A percentile compares a stretch with the other conserved stretches of the same genome.
Evolutionary conservation across 2,888 invertebrate genomes (phyloP).

Genomic region (Cephus rjabovi): DNA sequence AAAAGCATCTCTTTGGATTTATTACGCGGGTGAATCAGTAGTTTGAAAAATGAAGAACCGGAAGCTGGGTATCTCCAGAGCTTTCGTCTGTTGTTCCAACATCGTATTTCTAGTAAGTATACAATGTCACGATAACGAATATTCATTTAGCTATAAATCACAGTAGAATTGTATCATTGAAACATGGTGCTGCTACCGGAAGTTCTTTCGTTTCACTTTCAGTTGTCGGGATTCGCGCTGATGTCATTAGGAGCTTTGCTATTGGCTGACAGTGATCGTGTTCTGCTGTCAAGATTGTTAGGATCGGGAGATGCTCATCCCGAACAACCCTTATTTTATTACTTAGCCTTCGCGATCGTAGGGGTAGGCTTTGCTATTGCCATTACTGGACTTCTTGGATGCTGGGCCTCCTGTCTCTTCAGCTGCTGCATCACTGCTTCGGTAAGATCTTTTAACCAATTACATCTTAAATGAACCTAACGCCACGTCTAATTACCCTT

Average conservation of each 20-base stretch:
- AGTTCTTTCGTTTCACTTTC: constrained; percentile 49
- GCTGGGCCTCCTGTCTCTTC: constrained; percentile 84
- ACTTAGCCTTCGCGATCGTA: constrained; percentile 78
- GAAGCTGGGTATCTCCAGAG: constrained; percentile 46
- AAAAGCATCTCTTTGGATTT: too few species aligned
- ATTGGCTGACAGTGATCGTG: constrained; percentile 77
- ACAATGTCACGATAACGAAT: not conserved
- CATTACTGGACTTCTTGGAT: constrained; percentile 79
- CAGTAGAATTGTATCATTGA: not conserved
- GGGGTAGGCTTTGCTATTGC: constrained; percentile 77
- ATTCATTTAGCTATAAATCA: not conserved
- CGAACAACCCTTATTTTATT: constrained; percentile 81
- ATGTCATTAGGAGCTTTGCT: constrained; percentile 80
- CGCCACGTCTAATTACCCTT: too few species aligned
- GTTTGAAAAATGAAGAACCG: constrained; percentile 41
- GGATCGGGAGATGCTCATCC: constrained; percentile 73
- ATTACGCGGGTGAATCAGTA: too few species aligned
- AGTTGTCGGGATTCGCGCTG: constrained; percentile 80
- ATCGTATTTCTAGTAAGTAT: constrained; percentile 60
- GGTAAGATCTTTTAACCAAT: constrained; percentile 67
- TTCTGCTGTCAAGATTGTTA: constrained; percentile 79
- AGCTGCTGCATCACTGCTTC: constrained; percentile 79
- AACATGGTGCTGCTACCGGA: not conserved
- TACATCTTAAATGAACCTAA: not conserved
- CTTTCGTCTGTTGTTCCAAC: constrained; percentile 60